Base-by-base conservation (phyloP, 1,140 invertebrate genomes). In the Drosophila insularis region DNA sequence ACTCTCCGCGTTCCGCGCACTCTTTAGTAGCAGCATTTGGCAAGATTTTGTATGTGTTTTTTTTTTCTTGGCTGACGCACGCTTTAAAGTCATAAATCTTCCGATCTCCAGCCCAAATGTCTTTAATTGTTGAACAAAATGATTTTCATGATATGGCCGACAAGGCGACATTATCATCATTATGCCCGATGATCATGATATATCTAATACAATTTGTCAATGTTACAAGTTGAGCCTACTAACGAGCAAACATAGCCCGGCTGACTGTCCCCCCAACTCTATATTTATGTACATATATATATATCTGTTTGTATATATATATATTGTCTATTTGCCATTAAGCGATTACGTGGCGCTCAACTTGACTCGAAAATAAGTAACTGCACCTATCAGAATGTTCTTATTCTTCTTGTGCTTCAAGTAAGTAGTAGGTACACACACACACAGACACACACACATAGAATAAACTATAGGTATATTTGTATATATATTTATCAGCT, bases 141-240 rank as follows among this genome's bases (percentile, higher is more conserved):
- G 81, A 84, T 85, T 80, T 73, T 73, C 81, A 80, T 66, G 63
- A 63, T 65, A 69, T 50, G 43, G 43, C 19, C 71, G 64, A 64
- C 81, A 53, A 43, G 21, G 66, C 81, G 68, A 77, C 66, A 40
- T 39, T 66, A 71, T 77, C 79, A 81, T 78, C 84, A 59, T 61
- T 61, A 39, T 74, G 78, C 63, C 77, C 71, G 71, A 76, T 68
- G 84, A 87, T 87, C 82, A 89, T 89, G 82, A 87, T 87, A 70
- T 89, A 87, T 89, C 84, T 89, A 68, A 76, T 61, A 74, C 70
- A 72, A 87, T 87, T 87, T 87, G 82, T 87, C 84, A 82, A 62
- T 71, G 78, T 68, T 74, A 82, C 82, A 87, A 74, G 76, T 87
- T 89, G 72, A 87, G 84, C 84, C 82, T 82, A 81, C 72, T 70